These are phyloP conservation scores for Microtus montanus DNA, from an alignment of 2,113 vertebrate species.

Conservation along the genomic window DNA sequence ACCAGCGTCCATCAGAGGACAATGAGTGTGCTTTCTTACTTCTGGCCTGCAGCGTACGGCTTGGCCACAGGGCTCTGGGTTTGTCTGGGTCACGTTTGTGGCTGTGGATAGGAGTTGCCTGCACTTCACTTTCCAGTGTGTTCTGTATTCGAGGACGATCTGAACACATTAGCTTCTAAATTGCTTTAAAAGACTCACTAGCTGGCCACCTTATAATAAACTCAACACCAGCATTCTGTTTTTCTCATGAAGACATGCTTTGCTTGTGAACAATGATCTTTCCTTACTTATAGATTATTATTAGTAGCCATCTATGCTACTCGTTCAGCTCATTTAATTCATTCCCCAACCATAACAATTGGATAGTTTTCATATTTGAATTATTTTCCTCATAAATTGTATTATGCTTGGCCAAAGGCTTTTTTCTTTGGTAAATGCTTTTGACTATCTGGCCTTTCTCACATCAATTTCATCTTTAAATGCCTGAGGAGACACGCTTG, in stretches of 20 bases:
- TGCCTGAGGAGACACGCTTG: slow-evolving; percentile 74
- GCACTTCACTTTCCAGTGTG: neutral
- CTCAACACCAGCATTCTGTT: neutral
- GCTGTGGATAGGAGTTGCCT: fast-evolving
- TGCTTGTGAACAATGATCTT: slow-evolving; percentile 33
- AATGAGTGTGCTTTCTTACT: neutral
- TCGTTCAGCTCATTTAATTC: slow-evolving; percentile 38
- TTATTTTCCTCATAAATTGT: slow-evolving; percentile 66
- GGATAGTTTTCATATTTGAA: slow-evolving; percentile 60
- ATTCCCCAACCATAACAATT: slow-evolving; percentile 46
- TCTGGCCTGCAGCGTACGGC: neutral
- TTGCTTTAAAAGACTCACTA: neutral
- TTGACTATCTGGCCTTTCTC: slow-evolving; percentile 75
- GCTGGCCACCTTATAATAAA: neutral
- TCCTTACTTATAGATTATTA: slow-evolving; percentile 26
- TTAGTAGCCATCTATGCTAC: neutral
- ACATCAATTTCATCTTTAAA: slow-evolving; percentile 76
- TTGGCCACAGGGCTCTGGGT: neutral
- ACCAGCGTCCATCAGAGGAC: neutral
- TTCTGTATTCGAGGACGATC: neutral
- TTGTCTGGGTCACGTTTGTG: fast-evolving
- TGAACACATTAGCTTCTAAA: neutral
- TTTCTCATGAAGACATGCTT: slow-evolving; percentile 18
- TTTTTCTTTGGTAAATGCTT: slow-evolving; percentile 68
- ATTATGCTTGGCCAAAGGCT: slow-evolving; percentile 70